A percentile compares a stretch with the other conserved stretches of the same genome.
phyloP scores from a whole-genome alignment of 2,888 invertebrate genomes.

The Limenitis camilla region DNA sequence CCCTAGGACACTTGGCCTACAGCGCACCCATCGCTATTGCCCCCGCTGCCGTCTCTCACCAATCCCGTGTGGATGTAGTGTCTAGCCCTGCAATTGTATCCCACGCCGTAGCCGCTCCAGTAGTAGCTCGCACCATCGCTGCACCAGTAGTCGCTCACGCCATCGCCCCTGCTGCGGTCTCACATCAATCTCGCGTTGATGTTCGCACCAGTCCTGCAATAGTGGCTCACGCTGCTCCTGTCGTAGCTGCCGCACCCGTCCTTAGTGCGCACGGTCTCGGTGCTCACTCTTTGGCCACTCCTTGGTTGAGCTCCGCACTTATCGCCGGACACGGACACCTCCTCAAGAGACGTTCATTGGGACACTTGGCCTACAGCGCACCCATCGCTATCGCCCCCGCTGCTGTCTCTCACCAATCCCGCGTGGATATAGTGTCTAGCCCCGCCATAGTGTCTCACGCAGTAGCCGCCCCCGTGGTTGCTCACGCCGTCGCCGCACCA shows the following conservation, averaged over 20 bases:
- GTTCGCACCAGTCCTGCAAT: slow-evolving; percentile 42
- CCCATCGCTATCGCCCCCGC: slow-evolving; percentile 50
- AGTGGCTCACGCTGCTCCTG: slow-evolving; percentile 35
- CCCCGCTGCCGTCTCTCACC: slow-evolving; percentile 65
- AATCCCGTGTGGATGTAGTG: slow-evolving; percentile 59
- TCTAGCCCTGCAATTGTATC: slow-evolving; percentile 30
- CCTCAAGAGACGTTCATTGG: slow-evolving; percentile 35
- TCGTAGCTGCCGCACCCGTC: slow-evolving; percentile 32
- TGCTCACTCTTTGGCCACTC: slow-evolving; percentile 4
- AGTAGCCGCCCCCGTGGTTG: slow-evolving; percentile 32
- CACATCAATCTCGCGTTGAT: slow-evolving; percentile 53
- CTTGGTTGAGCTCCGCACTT: slow-evolving; percentile 10
- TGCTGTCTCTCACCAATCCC: slow-evolving; percentile 70
- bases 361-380: slow-evolving; percentile 33
- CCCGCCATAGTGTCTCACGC: slow-evolving; percentile 30
- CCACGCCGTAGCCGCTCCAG: slow-evolving; percentile 34
- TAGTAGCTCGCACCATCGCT: slow-evolving; percentile 32
- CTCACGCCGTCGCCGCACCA: slow-evolving; percentile 35
- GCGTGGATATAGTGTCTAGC: slow-evolving; percentile 44
- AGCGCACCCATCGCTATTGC: slow-evolving; percentile 44
- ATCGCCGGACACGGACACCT: slow-evolving; percentile 28
- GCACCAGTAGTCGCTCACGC: slow-evolving; percentile 28
- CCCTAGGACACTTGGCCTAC: slow-evolving; percentile 30
- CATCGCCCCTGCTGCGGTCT: slow-evolving; percentile 37
- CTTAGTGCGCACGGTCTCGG: slow-evolving; percentile 12